Evolutionary conservation across 2,113 vertebrate genomes (phyloP), one percentile per base, ranked within the genome.

Genomic region (Mellivora capensis): DNA sequence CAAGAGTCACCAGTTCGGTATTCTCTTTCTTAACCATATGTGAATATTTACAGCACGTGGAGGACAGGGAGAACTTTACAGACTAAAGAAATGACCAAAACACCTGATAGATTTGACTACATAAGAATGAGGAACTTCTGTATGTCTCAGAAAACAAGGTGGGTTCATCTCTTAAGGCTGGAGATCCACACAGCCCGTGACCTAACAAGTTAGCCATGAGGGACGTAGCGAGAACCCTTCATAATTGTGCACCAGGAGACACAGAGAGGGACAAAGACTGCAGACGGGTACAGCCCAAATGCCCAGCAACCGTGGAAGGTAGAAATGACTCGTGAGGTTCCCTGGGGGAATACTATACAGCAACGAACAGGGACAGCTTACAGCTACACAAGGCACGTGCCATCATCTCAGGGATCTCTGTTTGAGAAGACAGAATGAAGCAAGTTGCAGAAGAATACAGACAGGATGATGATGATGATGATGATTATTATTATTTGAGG

Each of bases 201-300:
- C 23, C 72, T 80, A 57, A 34, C 39, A 52, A 25, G 59, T 71
- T 29, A 59, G 21, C 21, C 1, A 1, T 7, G 11, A 37, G 18
- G 52, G 42, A 25, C 37, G 23, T 3, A 71, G 9, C 7, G 44
- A 80, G 79, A 87, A 23, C 0, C 62, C 9, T n/a, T 84, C 14
- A 6, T 0, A 3, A 2, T 10, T n/a, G 13, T n/a, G 47, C 4
- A 25, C 44, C 37, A 39, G 17, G 25, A 72, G 39, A 54, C 12
- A 8, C 13, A 6, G 2, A 29, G 37, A 64, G 13, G 25, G 37
- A 31, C 5, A 18, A 0, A 12, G 1, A 29, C 23, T 57, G 18
- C 12, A 77, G 21, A 89, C 0, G 1, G 25, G 27, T 88, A 23
- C 1, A 71, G 21, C 44, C 42, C 34, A 25, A 37, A 31, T 23